These are phyloP conservation scores for Listrodromus nycthemerus DNA, from an alignment of 2,888 invertebrate species.

Conservation along the genomic window DNA sequence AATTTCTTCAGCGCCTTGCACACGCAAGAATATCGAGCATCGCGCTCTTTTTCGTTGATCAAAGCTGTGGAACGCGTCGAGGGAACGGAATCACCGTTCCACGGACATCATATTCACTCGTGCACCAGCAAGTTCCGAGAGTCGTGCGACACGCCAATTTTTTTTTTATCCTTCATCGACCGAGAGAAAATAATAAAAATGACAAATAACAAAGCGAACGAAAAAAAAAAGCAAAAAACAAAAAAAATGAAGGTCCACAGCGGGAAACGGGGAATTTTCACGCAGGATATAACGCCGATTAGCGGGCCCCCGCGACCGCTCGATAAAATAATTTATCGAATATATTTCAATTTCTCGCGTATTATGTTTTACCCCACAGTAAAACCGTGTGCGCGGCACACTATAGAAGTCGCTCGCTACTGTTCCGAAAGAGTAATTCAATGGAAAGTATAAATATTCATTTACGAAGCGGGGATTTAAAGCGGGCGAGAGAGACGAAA, in stretches of 20 bases:
- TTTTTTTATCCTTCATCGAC: conserved; percentile 40
- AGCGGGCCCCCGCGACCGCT: conserved; percentile 76
- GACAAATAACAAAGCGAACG: conserved; percentile 50
- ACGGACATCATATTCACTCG: not conserved
- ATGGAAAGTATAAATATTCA: conserved; percentile 85
- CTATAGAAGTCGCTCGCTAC: conserved; percentile 63
- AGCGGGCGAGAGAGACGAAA: conserved; percentile 64
- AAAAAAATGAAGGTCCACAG: conserved; percentile 30
- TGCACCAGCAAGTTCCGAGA: conserved; percentile 23
- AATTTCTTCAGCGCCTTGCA: too few species aligned
- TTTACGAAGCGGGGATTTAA: conserved; percentile 79
- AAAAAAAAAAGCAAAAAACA: conserved; percentile 34
- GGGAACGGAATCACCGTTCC: not conserved
- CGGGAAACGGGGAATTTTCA: conserved; percentile 62
- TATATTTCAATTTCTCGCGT: conserved; percentile 84
- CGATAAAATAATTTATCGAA: conserved; percentile 84
- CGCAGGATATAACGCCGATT: conserved; percentile 80
- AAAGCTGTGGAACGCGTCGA: too few species aligned
- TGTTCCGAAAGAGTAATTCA: conserved; percentile 84
- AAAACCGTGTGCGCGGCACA: conserved; percentile 39
- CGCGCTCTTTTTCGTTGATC: too few species aligned
- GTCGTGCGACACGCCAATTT: conserved; percentile 2
- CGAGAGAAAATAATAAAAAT: conserved; percentile 50
- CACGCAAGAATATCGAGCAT: too few species aligned
- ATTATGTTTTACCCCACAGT: conserved; percentile 76